Base-by-base conservation (phyloP, 2,888 invertebrate species). In the Meiosimyza platycephala region DNA sequence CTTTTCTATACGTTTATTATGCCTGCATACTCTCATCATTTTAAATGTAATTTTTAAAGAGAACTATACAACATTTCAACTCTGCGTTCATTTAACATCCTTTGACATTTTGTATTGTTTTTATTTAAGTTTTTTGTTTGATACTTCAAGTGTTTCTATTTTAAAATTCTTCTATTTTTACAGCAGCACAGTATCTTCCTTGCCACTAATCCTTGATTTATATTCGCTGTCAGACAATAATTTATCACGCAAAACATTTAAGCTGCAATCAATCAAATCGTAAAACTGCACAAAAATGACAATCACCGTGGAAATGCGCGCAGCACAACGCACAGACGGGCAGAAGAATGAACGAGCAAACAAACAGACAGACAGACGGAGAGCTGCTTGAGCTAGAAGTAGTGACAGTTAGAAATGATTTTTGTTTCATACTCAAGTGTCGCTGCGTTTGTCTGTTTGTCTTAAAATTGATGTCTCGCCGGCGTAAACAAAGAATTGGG, bases 241-340 rank as follows among this genome's bases (percentile, higher is more conserved):
- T 77, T 78, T 78, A 78, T 79, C 77, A 78, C 76, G 76, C 76
- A 76, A 74, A 78, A 77, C 74, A 79, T 78, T 77, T 77, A 79
- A 79, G 79, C 78, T 78, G 77, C 77, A 78, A 78, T 79, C 79
- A 78, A 79, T 79, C 79, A 79, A 63, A n/a, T 18, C 50, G 52
- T 67, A 40, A 28, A 69, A 59, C 50, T 69, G 68, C 68, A 68
- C 48, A 28, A 16, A 55, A 67, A 54, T 57, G 67, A 54, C 67
- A 67, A 67, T 47, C 54, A 33, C 40, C 40, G 40, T 40, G 40
- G 40, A 9, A 40, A 40, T 9, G 40, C 40, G 40, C 40, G 40
- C 40, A 40, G 40, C 40, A 40, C 40, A 40, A 40, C 40, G 40
- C 40, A 40, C 9, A 40, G 40, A 40, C 40, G 40, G 9, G 6